These are phyloP conservation scores for Eulacestoma nigropectus DNA, from an alignment of 2,113 vertebrate species.

Conservation along the genomic window DNA sequence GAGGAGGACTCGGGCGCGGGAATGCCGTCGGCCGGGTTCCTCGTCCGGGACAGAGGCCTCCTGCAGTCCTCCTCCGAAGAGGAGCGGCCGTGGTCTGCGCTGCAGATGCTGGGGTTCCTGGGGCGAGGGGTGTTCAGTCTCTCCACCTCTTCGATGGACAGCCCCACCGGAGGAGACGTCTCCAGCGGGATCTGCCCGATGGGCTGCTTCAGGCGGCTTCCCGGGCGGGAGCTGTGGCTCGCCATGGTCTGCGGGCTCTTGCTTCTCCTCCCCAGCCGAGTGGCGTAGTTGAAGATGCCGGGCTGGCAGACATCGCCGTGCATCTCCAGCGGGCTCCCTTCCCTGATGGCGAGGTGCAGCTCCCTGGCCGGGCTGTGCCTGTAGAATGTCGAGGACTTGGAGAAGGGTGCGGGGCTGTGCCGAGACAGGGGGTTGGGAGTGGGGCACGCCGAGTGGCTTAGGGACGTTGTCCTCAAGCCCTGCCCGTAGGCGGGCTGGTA, in stretches of 20 bases:
- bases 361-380: conserved; percentile 90
- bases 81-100: conserved; percentile 93
- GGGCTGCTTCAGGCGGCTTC: conserved; percentile 92
- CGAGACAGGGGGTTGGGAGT: conserved; percentile 89
- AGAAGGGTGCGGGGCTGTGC: conserved; percentile 92
- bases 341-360: conserved; percentile 85
- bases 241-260: conserved; percentile 93
- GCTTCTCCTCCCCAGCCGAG: conserved; percentile 89
- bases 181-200: conserved; percentile 89
- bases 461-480: conserved; percentile 82
- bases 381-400: conserved; percentile 89
- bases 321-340: conserved; percentile 86
- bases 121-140: conserved; percentile 94
- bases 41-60: conserved; percentile 86
- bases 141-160: conserved; percentile 96
- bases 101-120: conserved; percentile 96
- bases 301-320: conserved; percentile 85
- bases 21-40: conserved; percentile 93
- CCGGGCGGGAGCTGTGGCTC: conserved; percentile 82
- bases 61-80: conserved; percentile 93
- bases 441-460: conserved; percentile 89
- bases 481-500: conserved; percentile 88
- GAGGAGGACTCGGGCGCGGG: conserved; percentile 94
- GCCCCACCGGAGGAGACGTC: conserved; percentile 86
- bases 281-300: conserved; percentile 88